These are phyloP conservation scores for Gymnorhina tibicen DNA, from an alignment of 2,113 vertebrate genomes.

Conservation along the genomic window DNA sequence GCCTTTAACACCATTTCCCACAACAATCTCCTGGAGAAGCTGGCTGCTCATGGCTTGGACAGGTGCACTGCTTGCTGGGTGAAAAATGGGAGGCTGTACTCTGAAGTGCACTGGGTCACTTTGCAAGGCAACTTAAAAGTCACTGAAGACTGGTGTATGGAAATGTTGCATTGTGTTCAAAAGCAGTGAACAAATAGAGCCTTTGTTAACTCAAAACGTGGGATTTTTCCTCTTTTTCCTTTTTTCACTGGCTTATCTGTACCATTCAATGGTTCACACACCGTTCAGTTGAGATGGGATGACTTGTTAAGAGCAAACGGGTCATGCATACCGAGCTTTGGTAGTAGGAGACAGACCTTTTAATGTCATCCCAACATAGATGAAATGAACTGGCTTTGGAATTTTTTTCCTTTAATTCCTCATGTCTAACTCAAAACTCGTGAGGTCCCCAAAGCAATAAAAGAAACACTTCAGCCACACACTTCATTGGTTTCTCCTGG, in stretches of 20 bases:
- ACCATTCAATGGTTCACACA: not conserved
- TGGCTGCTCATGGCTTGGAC: not conserved
- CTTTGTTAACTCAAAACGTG: not conserved
- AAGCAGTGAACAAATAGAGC: not conserved
- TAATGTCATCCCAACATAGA: not conserved
- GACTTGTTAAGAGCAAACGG: not conserved
- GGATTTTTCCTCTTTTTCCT: not conserved
- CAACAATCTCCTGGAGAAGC: not conserved
- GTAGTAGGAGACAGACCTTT: not conserved
- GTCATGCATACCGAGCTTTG: not conserved
- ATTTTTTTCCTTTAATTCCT: not conserved
- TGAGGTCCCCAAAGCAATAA: not conserved
- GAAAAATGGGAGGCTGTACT: rapidly evolving
- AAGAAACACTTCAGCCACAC: not conserved
- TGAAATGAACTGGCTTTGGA: not conserved
- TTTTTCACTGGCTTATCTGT: not conserved
- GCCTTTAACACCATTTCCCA: not conserved
- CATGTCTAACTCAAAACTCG: not conserved
- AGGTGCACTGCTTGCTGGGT: not conserved
- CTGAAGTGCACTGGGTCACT: rapidly evolving
- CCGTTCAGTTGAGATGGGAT: not conserved
- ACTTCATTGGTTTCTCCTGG: not conserved
- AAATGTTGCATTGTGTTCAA: not conserved
- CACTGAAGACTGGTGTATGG: not conserved
- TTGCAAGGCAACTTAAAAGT: not conserved